Evolutionary conservation across 1,140 invertebrate species (phyloP).

Genomic region (Diprion similis): DNA sequence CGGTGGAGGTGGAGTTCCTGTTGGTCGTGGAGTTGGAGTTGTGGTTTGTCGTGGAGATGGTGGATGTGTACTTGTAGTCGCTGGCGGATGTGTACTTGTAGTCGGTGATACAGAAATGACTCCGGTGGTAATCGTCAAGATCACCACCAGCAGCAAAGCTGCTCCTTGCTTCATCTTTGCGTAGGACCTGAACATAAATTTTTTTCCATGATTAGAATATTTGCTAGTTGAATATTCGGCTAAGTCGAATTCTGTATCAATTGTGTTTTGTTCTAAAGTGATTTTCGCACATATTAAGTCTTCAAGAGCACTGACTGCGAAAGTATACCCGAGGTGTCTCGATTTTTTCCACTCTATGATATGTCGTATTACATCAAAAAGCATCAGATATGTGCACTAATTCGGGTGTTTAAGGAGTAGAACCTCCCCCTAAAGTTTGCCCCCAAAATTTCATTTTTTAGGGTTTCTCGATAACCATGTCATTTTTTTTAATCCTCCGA

Average conservation of each 20-base stretch:
- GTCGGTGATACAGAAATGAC: neutral
- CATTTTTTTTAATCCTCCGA: no score
- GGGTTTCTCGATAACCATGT: no score
- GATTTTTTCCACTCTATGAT: no score
- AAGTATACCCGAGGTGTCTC: neutral
- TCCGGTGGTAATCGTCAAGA: conserved; percentile 21
- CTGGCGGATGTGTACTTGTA: conserved; percentile 3
- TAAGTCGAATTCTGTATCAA: neutral
- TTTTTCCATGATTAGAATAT: neutral
- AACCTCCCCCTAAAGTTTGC: no score
- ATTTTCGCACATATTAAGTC: neutral
- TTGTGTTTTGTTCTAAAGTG: neutral
- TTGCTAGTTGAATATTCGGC: neutral
- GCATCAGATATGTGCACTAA: no score
- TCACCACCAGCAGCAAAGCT: conserved; percentile 45
- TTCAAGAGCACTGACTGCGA: conserved; percentile 21
- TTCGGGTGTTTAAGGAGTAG: no score
- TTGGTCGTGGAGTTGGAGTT: conserved; percentile 4
- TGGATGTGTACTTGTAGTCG: neutral
- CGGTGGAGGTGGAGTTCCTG: neutral
- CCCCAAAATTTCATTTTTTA: no score
- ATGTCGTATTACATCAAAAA: no score
- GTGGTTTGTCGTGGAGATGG: conserved; percentile 14
- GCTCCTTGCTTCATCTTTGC: conserved; percentile 46
- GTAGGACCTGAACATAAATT: conserved; percentile 31